Evolutionary conservation across 2,113 vertebrate genomes (phyloP).

Genomic region (Chionis minor): DNA sequence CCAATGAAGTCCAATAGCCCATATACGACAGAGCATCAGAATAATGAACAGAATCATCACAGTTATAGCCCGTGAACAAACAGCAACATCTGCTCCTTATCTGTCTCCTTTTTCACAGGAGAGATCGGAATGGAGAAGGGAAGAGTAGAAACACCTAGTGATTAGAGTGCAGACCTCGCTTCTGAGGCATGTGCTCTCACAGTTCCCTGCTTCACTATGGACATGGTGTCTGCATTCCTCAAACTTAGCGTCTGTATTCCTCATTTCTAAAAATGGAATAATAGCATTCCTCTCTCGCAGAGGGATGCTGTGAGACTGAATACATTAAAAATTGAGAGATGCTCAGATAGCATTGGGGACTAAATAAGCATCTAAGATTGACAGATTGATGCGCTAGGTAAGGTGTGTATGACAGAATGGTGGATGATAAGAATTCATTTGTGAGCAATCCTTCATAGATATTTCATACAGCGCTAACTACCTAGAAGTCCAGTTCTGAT

Average conservation of each 20-base stretch:
- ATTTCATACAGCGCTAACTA: not conserved
- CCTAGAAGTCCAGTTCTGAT: not conserved
- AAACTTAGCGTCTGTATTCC: not conserved
- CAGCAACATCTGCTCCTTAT: conserved; percentile 46
- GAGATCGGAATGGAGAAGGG: not conserved
- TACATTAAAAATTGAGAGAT: not conserved
- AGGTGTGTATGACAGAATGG: not conserved
- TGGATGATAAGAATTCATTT: not conserved
- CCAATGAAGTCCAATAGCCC: not conserved
- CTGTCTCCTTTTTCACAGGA: conserved; percentile 12
- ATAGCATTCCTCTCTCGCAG: not conserved
- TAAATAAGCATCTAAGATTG: not conserved
- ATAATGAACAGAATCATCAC: not conserved
- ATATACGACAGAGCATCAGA: not conserved
- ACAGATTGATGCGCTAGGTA: not conserved
- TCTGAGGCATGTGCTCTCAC: not conserved
- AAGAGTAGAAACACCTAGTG: not conserved
- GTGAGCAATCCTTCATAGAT: not conserved
- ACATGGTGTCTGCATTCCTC: not conserved
- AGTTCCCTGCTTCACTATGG: not conserved
- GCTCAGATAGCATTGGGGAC: not conserved
- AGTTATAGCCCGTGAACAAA: conserved; percentile 24
- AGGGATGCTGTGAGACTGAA: not conserved
- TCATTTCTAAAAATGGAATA: not conserved
- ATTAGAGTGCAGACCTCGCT: not conserved